phyloP scores from a whole-genome alignment of 92 coral and sea anemone genomes.

The Palythoa caribaeorum region DNA sequence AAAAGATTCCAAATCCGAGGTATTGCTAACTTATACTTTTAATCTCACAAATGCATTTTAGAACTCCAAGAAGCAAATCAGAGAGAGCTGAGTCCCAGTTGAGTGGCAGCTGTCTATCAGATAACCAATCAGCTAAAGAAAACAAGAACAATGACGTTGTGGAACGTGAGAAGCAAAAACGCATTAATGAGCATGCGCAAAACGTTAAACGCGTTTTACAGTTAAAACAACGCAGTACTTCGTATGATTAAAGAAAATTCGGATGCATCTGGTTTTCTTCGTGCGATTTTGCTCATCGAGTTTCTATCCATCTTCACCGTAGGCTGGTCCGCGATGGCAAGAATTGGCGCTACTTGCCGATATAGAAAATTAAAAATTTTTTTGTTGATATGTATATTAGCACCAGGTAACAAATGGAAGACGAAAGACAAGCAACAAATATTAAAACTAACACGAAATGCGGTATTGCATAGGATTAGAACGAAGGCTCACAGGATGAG shows the following conservation, averaged over 20 bases:
- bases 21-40: neutral
- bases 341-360: neutral
- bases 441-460: no score
- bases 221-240: slow-evolving; percentile 74
- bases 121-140: slow-evolving; percentile 73
- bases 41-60: neutral
- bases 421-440: no score
- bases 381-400: neutral
- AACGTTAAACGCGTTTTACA: slow-evolving; percentile 92
- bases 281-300: neutral
- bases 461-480: no score
- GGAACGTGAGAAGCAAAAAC: slow-evolving; percentile 66
- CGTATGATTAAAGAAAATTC: slow-evolving; percentile 53
- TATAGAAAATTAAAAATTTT: neutral
- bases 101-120: slow-evolving; percentile 58
- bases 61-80: slow-evolving; percentile 28
- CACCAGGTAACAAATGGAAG: neutral
- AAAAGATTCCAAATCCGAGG: neutral
- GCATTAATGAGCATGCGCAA: slow-evolving; percentile 92
- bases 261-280: neutral
- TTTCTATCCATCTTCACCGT: neutral
- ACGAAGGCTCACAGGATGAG: no score
- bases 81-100: slow-evolving; percentile 3
- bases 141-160: slow-evolving; percentile 50
- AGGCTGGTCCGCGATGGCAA: neutral